Evolutionary conservation across 2,113 vertebrate species (phyloP), one percentile per base, ranked within the genome.

Genomic region (Myotis brandtii): DNA sequence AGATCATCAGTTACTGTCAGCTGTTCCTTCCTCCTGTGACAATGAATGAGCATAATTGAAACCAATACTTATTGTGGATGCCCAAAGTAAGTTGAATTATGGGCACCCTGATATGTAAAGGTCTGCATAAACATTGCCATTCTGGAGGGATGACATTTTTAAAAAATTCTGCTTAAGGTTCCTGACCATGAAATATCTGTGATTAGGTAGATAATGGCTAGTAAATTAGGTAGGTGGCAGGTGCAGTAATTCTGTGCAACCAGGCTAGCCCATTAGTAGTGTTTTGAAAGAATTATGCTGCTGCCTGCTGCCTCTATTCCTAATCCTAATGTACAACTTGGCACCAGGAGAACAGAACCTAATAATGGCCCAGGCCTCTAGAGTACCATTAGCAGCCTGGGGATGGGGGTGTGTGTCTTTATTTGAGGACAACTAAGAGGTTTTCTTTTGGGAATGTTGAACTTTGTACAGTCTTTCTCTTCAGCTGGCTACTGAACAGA

Each of bases 381-480:
- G 90, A 94, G 92, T 20, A 75, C 90, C 43, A 80, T 97, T 97
- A 97, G 87, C 66, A 87, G 16, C 32, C 23, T 75, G 56, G 30
- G 30, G 34, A 16, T 43, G 40, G 46, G n/a, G 3, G 73, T 9
- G 67, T 1, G 67, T 34, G 46, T 86, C 92, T 93, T 89, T 95
- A 94, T 94, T 95, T 94, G 43, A 85, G 92, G 76, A 69, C 0
- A 46, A 34, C n/a, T 34, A 40, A 48, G 89, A 66, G 9, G 12
- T 77, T 89, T 96, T 94, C 27, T 94, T 94, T 93, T 30, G 95
- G 96, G 86, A 94, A 43, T 95, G 27, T 66, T 96, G 64, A 97
- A 92, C 95, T 94, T 77, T 95, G 59, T 56, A 46, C 79, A 34
- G 52, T 95, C 64, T 87, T 88, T 69, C 75, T 95, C 69, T 34